Percentiles rank a stretch among this genome's conserved stretches.
phyloP scores from a whole-genome alignment of 2,797 vertebrate genomes.

The Diplodus sargus region DNA sequence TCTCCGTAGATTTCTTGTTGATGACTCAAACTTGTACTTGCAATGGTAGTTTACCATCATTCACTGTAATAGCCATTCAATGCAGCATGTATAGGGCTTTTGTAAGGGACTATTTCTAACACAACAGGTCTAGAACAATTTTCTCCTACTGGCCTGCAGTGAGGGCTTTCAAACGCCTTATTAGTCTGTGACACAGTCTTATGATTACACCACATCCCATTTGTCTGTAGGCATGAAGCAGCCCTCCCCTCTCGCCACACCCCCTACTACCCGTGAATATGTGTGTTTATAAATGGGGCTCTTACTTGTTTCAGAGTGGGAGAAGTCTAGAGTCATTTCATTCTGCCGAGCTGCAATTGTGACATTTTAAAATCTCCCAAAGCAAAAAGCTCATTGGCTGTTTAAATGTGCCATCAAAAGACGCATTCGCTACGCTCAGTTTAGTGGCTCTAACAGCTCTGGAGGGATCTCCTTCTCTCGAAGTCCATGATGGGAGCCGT shows the following conservation, averaged over 20 bases:
- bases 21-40: background rate
- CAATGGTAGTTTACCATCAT: background rate
- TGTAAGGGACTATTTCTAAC: constrained; percentile 5
- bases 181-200: constrained; percentile 54
- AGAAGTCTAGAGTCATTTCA: background rate
- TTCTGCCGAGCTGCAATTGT: background rate
- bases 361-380: background rate
- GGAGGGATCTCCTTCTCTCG: constrained; percentile 2
- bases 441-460: constrained; percentile 11
- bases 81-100: constrained; percentile 7
- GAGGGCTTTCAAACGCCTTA: constrained; percentile 8
- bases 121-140: background rate
- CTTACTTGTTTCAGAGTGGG: background rate
- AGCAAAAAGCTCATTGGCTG: constrained; percentile 3
- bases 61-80: background rate
- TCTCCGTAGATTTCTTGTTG: background rate
- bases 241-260: background rate
- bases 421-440: background rate
- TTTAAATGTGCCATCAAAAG: constrained; percentile 12
- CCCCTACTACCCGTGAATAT: background rate
- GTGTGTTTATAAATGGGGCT: constrained; percentile 43
- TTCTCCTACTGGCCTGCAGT: constrained; percentile 24
- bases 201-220: constrained; percentile 64
- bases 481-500: constrained; percentile 59
- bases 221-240: constrained; percentile 44